phyloP scores from a whole-genome alignment of 2,113 vertebrate genomes.

The Pangasianodon hypophthalmus region DNA sequence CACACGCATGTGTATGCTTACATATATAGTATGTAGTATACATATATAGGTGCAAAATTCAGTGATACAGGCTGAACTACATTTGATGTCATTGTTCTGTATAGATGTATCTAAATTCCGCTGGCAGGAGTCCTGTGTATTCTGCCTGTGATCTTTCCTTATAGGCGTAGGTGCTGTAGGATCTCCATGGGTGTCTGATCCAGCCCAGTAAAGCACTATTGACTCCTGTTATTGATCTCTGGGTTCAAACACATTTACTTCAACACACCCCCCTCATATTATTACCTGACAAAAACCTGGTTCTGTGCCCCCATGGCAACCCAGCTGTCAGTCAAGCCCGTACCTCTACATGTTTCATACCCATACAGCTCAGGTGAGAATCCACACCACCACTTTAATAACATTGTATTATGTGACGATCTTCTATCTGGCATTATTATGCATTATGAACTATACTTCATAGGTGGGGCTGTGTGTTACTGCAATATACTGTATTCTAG shows the following conservation, averaged over 20 bases:
- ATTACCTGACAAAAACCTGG: conserved; percentile 21
- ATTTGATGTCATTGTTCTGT: conserved; percentile 39
- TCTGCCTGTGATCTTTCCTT: conserved; percentile 29
- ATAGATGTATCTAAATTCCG: conserved; percentile 38
- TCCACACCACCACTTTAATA: conserved; percentile 23
- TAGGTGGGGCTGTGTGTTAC: not conserved
- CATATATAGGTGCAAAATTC: conserved; percentile 23
- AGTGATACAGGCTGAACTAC: conserved; percentile 43
- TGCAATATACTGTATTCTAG: not conserved
- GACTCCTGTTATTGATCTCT: conserved; percentile 54
- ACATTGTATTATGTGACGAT: not conserved
- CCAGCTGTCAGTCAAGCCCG: conserved; percentile 36
- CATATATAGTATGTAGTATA: not conserved
- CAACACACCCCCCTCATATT: conserved; percentile 26
- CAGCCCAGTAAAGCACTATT: conserved; percentile 49
- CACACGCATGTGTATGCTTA: not conserved
- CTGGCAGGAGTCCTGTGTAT: conserved; percentile 15
- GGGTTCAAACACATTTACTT: conserved; percentile 51
- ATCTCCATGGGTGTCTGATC: conserved; percentile 42
- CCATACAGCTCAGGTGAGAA: conserved; percentile 33
- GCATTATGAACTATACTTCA: not conserved
- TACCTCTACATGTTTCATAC: conserved; percentile 40
- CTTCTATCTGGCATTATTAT: conserved; percentile 7
- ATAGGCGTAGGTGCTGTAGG: conserved; percentile 21
- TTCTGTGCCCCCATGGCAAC: conserved; percentile 49